Base-by-base conservation (phyloP, 1,140 invertebrate genomes). In the Drosophila sulfurigaster region DNA sequence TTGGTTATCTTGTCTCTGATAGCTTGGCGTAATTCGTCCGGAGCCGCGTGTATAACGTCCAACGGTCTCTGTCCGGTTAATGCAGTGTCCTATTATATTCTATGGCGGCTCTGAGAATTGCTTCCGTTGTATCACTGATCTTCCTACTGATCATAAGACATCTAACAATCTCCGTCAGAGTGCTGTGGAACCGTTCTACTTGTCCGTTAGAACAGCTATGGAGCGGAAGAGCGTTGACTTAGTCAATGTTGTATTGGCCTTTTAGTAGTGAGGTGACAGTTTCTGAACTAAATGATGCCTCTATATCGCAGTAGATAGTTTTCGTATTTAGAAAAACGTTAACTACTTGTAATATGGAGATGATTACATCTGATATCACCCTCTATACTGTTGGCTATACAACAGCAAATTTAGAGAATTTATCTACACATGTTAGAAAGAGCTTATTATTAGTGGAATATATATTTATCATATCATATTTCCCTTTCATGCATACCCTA, bases 201-300 rank as follows among this genome's bases (percentile, higher is more conserved):
- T 66, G 70, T 0, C 46, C 71, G 32, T 73, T 73, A 28, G 54
- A 73, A 2, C 11, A 3, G 20, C 54, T 73, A 15, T 73, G 56
- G 2, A 73, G 43, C 2, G 56, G 70, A 2, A 54, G 62, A 4
- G 70, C 70, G 16, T 66, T 73, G 4, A 20, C 56, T 1, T 63
- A 11, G 8, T 65, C 54, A 6, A 73, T 51, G 8, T 10, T 8
- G 43, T 32, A 65, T n/a, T 16, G 3, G 41, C 57, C 57, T n/a
- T 58, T 57, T 1, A 67, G 45, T 11, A 68, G 1, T 6, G 64
- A 57, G 0, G 28, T 49, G 5, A 58, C 25, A 1, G 54, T 59
- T 11, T 68, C 65, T n/a, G 62, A 52, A 11, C 45, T 67, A n/a
- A 58, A 58, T 3, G 56, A 7, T 10, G 56, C 7, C 16, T 43